A percentile compares a stretch with the other conserved stretches of the same genome.
phyloP scores from a whole-genome alignment of 2,797 vertebrate species.

The Premnoplex brunnescens region DNA sequence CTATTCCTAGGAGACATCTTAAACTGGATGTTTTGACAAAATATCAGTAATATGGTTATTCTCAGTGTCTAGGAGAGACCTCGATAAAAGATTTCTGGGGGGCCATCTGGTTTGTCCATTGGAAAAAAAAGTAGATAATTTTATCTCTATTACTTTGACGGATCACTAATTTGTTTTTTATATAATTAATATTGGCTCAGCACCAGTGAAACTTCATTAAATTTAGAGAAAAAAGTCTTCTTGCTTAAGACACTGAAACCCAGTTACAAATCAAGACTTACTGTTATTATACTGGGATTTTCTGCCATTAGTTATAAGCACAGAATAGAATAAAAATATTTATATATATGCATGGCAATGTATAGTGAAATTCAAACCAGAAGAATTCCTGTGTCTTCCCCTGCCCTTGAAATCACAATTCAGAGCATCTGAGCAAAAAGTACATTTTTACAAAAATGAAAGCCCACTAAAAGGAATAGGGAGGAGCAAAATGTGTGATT shows the following conservation, averaged over 20 bases:
- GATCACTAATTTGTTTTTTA: conserved; percentile 8
- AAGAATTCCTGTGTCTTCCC: background rate
- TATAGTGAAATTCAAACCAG: conserved; percentile 10
- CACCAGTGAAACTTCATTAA: background rate
- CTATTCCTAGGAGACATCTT: background rate
- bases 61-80: background rate
- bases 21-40: conserved; percentile 42
- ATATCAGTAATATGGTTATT: conserved; percentile 1
- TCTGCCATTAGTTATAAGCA: background rate
- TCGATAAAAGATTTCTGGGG: background rate
- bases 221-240: background rate
- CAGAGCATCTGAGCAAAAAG: background rate
- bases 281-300: background rate
- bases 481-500: background rate
- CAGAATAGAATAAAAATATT: conserved; percentile 10
- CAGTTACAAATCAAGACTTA: background rate
- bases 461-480: background rate
- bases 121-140: background rate
- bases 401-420: background rate
- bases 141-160: conserved; percentile 33
- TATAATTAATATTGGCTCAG: conserved; percentile 28
- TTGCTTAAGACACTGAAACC: background rate
- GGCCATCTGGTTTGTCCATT: background rate
- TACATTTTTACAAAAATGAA: background rate
- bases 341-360: background rate